phyloP scores from a whole-genome alignment of 2,888 invertebrate genomes.

The Desoria tigrina region DNA sequence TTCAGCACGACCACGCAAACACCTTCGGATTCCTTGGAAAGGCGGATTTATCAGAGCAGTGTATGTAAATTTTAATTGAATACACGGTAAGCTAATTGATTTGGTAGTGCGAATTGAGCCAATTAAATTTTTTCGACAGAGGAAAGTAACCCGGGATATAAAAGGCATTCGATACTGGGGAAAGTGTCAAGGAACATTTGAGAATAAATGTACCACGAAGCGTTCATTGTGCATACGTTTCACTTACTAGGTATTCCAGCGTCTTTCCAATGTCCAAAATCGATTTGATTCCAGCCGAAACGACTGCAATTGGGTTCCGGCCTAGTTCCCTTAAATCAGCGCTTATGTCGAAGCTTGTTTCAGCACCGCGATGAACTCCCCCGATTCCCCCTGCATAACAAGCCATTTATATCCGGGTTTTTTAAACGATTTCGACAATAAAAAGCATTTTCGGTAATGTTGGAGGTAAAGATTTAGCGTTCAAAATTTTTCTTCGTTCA shows the following conservation, averaged over 20 bases:
- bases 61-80: neutral
- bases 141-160: too few species aligned
- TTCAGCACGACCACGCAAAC: constrained; percentile 50
- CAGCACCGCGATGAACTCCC: constrained; percentile 90
- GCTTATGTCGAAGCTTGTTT: constrained; percentile 86
- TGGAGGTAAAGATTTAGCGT: too few species aligned
- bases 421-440: neutral
- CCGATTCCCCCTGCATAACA: constrained; percentile 68
- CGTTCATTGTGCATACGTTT: too few species aligned
- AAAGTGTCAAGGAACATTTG: too few species aligned
- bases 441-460: neutral
- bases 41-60: neutral
- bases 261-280: constrained; percentile 94
- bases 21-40: constrained; percentile 50
- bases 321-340: constrained; percentile 92
- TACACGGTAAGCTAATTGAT: too few species aligned
- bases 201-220: too few species aligned
- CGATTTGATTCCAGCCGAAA: constrained; percentile 95
- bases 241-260: constrained; percentile 82
- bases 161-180: too few species aligned
- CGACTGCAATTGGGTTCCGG: constrained; percentile 80
- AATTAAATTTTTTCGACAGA: too few species aligned
- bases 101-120: neutral
- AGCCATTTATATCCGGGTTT: too few species aligned
- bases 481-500: too few species aligned